Percentiles rank a stretch among this genome's conserved stretches.
Conservation (phyloP, 2,113 vertebrate genomes). For the Vicugna pacos region DNA sequence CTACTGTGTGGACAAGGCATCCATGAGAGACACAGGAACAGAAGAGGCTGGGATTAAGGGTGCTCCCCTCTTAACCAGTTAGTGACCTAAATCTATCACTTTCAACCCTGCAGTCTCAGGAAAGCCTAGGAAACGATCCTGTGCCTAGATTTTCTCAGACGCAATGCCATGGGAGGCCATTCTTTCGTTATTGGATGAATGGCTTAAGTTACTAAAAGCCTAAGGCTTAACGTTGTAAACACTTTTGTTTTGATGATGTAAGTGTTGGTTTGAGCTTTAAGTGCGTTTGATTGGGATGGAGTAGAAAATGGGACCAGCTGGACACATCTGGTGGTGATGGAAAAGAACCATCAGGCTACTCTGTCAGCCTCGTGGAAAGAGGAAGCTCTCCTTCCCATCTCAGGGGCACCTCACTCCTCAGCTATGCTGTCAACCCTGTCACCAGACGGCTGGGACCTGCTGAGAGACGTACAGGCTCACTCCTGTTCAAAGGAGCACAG, state of each 20-base stretch:
- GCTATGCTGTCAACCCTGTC: background rate
- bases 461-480: background rate
- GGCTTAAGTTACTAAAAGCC: slow-evolving; percentile 52
- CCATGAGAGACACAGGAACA: background rate
- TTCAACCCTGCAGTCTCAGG: background rate
- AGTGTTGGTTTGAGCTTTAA: slow-evolving; percentile 67
- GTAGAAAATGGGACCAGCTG: slow-evolving; percentile 67
- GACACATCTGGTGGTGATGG: slow-evolving; percentile 41
- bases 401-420: background rate
- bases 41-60: background rate
- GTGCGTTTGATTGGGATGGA: slow-evolving; percentile 22
- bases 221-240: slow-evolving; percentile 13
- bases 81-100: background rate
- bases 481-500: background rate
- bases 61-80: background rate
- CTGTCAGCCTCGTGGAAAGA: background rate
- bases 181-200: slow-evolving; percentile 15
- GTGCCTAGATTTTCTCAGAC: background rate
- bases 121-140: background rate
- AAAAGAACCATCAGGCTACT: slow-evolving; percentile 13
- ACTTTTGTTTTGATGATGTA: slow-evolving; percentile 67
- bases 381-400: background rate
- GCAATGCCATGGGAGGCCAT: background rate
- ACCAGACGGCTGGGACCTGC: background rate
- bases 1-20: background rate